Evolutionary conservation across 1,140 invertebrate genomes (phyloP), one percentile per base, ranked within the genome.

Genomic region (Drosophila busckii): DNA sequence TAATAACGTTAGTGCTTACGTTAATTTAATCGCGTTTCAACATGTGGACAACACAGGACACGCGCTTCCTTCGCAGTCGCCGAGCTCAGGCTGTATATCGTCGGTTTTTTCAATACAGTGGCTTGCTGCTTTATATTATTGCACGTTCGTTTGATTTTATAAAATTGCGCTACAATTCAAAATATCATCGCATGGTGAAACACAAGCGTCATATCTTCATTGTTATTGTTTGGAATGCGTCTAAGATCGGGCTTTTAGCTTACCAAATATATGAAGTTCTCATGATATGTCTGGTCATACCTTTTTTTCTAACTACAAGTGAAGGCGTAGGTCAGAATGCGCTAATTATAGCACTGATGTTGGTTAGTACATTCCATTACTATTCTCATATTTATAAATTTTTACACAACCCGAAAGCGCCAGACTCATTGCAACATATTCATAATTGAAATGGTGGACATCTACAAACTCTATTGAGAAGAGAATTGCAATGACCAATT

Each of bases 371-470:
- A 52, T 61, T 4, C n/a, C 2, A 0, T 20, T 66, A 0, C 31
- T 40, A 46, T 67, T 0, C 71, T 71, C 0, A 7, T 61, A 1
- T 0, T 54, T 0, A 37, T 80, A 6, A n/a, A n/a, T 78, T 76
- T 20, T 22, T 78, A 22, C 71, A 76, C 15, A 46, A 23, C 4
- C 44, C 35, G 10, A 17, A 32, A 6, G 71, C 58, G 62, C 61
- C 71, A 1, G 8, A 12, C 6, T 9, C 55, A 7, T 17, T 76
- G 1, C 42, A 19, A 4, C 41, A 78, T 9, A n/a, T 6, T 49
- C 1, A 16, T 76, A 1, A 70, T 71, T 8, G 71, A 76, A 8
- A 67, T 76, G 4, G 53, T 76, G 0, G 22, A 50, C 5, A 71
- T 76, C n/a, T 0, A 62, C 73, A 3, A 28, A 25, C 1, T 20